Evolutionary conservation across 1,140 invertebrate species (phyloP), one percentile per base, ranked within the genome.

Genomic region (Drosophila santomea): DNA sequence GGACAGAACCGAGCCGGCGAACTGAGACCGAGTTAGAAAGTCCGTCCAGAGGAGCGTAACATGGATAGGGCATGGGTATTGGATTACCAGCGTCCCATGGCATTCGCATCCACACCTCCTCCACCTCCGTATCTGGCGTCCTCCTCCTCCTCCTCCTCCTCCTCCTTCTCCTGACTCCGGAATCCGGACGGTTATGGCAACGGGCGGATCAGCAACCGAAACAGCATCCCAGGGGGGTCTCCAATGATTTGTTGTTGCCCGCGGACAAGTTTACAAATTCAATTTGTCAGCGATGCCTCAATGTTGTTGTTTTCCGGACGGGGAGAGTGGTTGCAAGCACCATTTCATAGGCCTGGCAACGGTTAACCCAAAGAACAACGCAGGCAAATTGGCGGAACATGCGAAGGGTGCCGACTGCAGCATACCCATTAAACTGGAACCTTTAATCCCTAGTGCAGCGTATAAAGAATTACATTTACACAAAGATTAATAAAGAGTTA

Each of bases 201-300:
- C 44, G 15, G 56, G 7, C n/a, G 36, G 39, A 39, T 48, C 59
- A 47, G 55, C 81, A 61, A 55, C 57, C 56, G 50, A 74, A 71
- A 35, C 75, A 74, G 43, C 54, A 55, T 77, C 79, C 79, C 58
- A 36, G 48, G 59, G 59, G 45, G 71, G 63, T 68, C 54, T 67
- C 51, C 78, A 60, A 86, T 86, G 78, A 86, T 86, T 86, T 86
- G 81, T 78, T 86, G 69, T 80, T 84, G 82, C 74, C 63, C 72
- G 78, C 61, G 61, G 58, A 74, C 61, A 84, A 84, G 50, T 85
- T 84, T 82, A 86, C 83, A 86, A 88, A 88, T 88, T 88, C 66
- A 88, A 88, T 88, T 88, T 88, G 83, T 89, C 84, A 89, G 84
- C 83, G 64, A 75, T 80, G 80, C 80, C 51, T 57, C 51, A 57